These are phyloP conservation scores for Aromia moschata DNA, from an alignment of 2,888 invertebrate species.

Conservation along the genomic window DNA sequence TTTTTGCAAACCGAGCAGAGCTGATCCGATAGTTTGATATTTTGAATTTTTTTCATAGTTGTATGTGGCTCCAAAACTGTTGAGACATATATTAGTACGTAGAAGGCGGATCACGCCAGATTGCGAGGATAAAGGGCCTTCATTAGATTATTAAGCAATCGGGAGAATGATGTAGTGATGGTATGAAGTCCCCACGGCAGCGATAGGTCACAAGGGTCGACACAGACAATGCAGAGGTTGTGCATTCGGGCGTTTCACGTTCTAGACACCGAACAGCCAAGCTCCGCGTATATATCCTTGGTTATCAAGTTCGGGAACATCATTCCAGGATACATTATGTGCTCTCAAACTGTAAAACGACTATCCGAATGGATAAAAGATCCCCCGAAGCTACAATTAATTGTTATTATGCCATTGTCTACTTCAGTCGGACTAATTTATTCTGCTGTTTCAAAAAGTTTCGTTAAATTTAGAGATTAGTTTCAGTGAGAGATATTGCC, in stretches of 20 bases:
- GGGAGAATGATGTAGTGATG: slow-evolving; percentile 19
- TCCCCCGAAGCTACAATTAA: no score
- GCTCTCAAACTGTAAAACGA: slow-evolving; percentile 24
- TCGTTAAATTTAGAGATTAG: no score
- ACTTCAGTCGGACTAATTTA: no score
- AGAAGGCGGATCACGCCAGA: not conserved
- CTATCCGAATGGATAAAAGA: slow-evolving; percentile 9
- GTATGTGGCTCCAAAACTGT: no score
- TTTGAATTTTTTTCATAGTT: no score
- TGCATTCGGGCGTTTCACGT: slow-evolving; percentile 21
- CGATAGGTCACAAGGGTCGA: slow-evolving; percentile 24
- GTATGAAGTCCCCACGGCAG: slow-evolving; percentile 22
- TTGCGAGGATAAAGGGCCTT: slow-evolving; percentile 6
- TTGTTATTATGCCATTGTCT: no score
- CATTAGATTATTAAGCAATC: slow-evolving; percentile 27
- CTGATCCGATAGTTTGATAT: no score
- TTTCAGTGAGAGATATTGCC: no score
- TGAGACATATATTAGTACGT: no score
- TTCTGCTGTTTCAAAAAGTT: no score
- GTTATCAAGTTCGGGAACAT: slow-evolving; percentile 23
- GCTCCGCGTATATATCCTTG: slow-evolving; percentile 3
- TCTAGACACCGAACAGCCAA: slow-evolving; percentile 21
- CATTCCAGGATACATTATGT: slow-evolving; percentile 24
- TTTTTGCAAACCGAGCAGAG: no score
- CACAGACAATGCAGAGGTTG: slow-evolving; percentile 25